A percentile compares a stretch with the other conserved stretches of the same genome.
Conservation (phyloP, 1,140 invertebrate species). For the Hycleus phaleratus region DNA sequence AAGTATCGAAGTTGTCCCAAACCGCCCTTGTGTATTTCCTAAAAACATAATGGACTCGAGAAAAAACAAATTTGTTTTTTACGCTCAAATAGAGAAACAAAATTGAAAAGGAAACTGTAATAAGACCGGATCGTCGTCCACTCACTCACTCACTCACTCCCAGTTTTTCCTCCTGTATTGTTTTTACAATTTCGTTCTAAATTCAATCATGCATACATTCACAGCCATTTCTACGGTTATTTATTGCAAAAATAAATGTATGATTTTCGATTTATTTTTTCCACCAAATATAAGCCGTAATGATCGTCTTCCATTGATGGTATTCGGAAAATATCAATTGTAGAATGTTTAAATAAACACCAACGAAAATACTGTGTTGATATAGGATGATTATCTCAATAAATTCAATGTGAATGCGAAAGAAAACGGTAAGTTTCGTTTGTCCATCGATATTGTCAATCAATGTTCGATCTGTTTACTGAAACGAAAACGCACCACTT, state of each 20-base stretch:
- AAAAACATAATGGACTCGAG: conserved; percentile 28
- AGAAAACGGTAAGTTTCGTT: conserved; percentile 10
- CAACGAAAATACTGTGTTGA: conserved; percentile 13
- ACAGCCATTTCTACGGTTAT: neutral
- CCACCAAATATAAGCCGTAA: neutral
- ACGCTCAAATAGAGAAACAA: conserved; percentile 33
- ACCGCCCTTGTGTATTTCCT: too few species aligned
- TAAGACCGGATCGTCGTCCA: conserved; percentile 26
- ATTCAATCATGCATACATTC: conserved; percentile 26
- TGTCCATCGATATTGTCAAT: conserved; percentile 23
- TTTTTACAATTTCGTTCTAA: conserved; percentile 25
- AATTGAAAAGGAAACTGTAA: conserved; percentile 34
- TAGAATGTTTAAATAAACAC: neutral
- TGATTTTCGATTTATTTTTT: neutral
- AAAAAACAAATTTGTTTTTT: conserved; percentile 34
- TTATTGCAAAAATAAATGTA: neutral
- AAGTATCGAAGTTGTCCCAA: too few species aligned
- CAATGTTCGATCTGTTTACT: conserved; percentile 22
- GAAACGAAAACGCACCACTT: neutral
- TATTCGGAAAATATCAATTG: too few species aligned
- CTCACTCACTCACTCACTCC: conserved; percentile 1
- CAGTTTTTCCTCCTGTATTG: conserved; percentile 13
- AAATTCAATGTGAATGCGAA: conserved; percentile 16
- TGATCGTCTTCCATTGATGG: neutral
- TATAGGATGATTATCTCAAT: conserved; percentile 29